Evolutionary conservation across 2,888 invertebrate species (phyloP), one percentile per base, ranked within the genome.

Genomic region (Baccha elongata): DNA sequence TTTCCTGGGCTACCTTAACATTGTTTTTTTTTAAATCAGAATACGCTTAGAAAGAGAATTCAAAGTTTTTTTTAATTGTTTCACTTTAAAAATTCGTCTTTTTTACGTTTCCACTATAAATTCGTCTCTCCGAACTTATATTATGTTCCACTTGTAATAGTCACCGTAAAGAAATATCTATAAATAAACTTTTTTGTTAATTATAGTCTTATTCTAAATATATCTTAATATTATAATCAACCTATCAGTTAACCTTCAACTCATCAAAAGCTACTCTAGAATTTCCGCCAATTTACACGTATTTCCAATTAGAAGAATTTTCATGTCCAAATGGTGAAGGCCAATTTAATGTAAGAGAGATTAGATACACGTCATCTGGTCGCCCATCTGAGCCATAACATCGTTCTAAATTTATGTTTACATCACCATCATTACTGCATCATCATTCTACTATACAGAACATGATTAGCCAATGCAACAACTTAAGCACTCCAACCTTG

Each of bases 351-450:
- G 60, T 19, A 53, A 48, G 35, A 32, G n/a, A n/a, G n/a, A n/a
- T n/a, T n/a, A n/a, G n/a, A n/a, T n/a, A 46, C 53, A 21, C 21
- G 7, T 8, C 42, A n/a, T n/a, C 21, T 46, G 37, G 42, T 42
- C 58, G 6, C n/a, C n/a, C 11, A 17, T 42, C 13, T 58, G 23
- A 40, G 7, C 40, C 13, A 1, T 48, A 53, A 29, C 69, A 75
- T 71, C 58, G 40, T 71, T 75, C 52, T 46, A 42, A 81, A 75
- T 75, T 80, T 81, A 81, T 75, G 71, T 67, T 67, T 53, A 76
- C 67, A 81, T 58, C 58, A 60, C 69, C 48, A 71, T 76, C 81
- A 72, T 67, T 67, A 74, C 55, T 58, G 58, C 74, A 40, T 53
- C 78, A 73, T 65, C 50, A 52, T 44, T 44, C 62, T 8, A 26